Base-by-base conservation (phyloP, 2,888 invertebrate genomes). In the Bombylius discolor region DNA sequence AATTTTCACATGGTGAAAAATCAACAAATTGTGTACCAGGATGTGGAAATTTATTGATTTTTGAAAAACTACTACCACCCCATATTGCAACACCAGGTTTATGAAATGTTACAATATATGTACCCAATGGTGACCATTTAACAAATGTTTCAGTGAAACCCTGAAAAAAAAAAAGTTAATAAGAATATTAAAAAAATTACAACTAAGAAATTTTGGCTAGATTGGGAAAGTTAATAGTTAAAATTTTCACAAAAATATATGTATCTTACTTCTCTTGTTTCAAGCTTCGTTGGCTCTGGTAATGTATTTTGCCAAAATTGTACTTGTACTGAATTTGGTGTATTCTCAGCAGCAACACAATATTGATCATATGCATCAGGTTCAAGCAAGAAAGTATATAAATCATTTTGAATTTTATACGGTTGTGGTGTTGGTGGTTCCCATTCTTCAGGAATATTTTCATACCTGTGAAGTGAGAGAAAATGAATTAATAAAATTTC, bases 1-100 rank as follows among this genome's bases (percentile, higher is more conserved):
- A 98, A 67, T 92, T 92, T 77, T 99, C 99, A 73, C 92, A 90
- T 0, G 99, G 98, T 11, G 98, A 99, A 75, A 96, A 99, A 66
- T 97, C 96, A 58, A 98, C 92, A 66, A 92, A 92, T 66, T 95
- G 89, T 0, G 97, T 98, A 61, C 88, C 87, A 0, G 84, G 79
- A 67, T 95, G 97, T 57, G 83, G 84, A 73, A 97, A 98, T 68
- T 89, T 87, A 70, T 89, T 90, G 67, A 95, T 89, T 73, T 95
- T 93, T 1, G 83, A 81, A 76, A 94, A 98, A 65, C 85, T 85
- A 33, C 92, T 90, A 0, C 98, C 98, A 23, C 95, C 98, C 99
- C 99, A 99, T 49, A 99, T 78, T 0, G 93, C 95, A 52, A 98
- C 93, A 56, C 99, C 99, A 60, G 88, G 82, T 73, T 87, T 86